These are phyloP conservation scores for Lydus trimaculatus DNA, from an alignment of 2,888 invertebrate species.

Conservation along the genomic window DNA sequence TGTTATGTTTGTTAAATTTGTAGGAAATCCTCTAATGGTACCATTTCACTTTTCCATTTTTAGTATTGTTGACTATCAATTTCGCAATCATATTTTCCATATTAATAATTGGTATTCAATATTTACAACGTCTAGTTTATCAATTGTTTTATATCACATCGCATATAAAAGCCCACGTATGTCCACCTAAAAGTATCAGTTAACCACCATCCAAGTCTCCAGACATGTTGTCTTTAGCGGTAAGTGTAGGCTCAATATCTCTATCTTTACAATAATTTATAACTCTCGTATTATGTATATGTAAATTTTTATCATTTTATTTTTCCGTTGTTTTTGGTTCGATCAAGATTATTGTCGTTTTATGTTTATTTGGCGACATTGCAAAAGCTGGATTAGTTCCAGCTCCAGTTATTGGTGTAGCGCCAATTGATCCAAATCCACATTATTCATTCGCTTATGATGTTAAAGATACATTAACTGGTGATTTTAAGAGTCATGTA, in stretches of 20 bases:
- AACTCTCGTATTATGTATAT: not conserved
- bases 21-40: slow-evolving; percentile 14
- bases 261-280: slow-evolving; percentile 4
- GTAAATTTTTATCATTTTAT: slow-evolving; percentile 6
- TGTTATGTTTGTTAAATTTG: not conserved
- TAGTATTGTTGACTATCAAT: not conserved
- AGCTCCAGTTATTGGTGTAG: slow-evolving; percentile 51
- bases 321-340: slow-evolving; percentile 9
- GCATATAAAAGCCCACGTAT: slow-evolving; percentile 12
- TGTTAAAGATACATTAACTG: slow-evolving; percentile 72
- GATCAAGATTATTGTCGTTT: slow-evolving; percentile 32
- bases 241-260: slow-evolving; percentile 13
- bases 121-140: slow-evolving; percentile 8
- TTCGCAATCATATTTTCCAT: not conserved
- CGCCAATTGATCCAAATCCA: slow-evolving; percentile 64
- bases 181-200: slow-evolving; percentile 1
- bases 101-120: slow-evolving; percentile 9
- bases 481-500: slow-evolving; percentile 60
- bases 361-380: slow-evolving; percentile 53
- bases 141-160: slow-evolving; percentile 3
- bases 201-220: slow-evolving; percentile 6
- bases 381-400: slow-evolving; percentile 53
- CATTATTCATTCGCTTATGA: slow-evolving; percentile 75
- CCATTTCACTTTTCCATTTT: slow-evolving; percentile 15
- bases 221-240: slow-evolving; percentile 12